Percentiles rank a stretch among this genome's conserved stretches.
Evolutionary conservation across 2,113 vertebrate genomes (phyloP).

Genomic region (Formicarius rufipectus): DNA sequence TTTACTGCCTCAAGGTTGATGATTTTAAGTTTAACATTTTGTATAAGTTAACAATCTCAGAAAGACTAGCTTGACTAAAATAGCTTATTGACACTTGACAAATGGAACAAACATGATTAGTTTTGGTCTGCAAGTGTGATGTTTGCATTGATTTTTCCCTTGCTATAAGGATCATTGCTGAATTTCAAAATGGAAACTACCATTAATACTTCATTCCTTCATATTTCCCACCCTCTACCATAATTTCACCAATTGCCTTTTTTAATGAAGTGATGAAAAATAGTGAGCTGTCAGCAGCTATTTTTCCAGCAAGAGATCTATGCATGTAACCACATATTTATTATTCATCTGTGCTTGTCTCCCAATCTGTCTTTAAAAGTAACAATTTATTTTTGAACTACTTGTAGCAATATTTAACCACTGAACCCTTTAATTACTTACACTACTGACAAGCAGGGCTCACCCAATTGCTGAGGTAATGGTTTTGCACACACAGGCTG

Average conservation of each 20-base stretch:
- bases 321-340: not conserved
- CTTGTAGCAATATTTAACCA: slow-evolving; percentile 63
- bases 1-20: not conserved
- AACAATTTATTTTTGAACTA: slow-evolving; percentile 43
- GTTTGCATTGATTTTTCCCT: slow-evolving; percentile 36
- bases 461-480: not conserved
- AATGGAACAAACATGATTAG: slow-evolving; percentile 36
- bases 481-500: not conserved
- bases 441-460: not conserved
- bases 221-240: not conserved
- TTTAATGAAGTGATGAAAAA: slow-evolving; percentile 25
- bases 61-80: slow-evolving; percentile 55
- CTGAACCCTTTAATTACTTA: slow-evolving; percentile 64
- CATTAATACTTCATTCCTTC: slow-evolving; percentile 20
- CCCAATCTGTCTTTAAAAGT: slow-evolving; percentile 46
- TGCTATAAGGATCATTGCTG: not conserved
- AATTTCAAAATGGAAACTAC: not conserved
- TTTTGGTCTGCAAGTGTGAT: slow-evolving; percentile 31
- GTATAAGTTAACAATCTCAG: slow-evolving; percentile 25
- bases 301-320: not conserved
- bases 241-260: not conserved
- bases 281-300: not conserved
- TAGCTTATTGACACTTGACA: slow-evolving; percentile 45
- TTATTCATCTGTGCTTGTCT: slow-evolving; percentile 40
- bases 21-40: slow-evolving; percentile 55